Conservation (phyloP, 1,140 invertebrate genomes). For the Grapholita molesta region DNA sequence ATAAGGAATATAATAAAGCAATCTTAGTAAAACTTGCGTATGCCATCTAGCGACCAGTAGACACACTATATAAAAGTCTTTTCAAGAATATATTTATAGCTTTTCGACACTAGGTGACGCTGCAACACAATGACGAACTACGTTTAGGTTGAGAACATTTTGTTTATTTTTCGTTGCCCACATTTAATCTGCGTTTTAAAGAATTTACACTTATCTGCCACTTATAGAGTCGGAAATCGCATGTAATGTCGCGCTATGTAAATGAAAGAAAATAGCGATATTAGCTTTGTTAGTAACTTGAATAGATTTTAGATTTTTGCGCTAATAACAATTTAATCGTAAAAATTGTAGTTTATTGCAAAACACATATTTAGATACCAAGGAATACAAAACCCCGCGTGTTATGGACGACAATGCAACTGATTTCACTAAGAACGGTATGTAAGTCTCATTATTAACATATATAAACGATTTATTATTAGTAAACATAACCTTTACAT, state of each 20-base stretch:
- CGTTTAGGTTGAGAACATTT: not conserved
- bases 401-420: slow-evolving; percentile 14
- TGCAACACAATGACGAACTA: not conserved
- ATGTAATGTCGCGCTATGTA: no score
- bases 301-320: not conserved
- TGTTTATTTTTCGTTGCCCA: no score
- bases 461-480: not conserved
- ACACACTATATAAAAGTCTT: no score
- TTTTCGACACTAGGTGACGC: not conserved
- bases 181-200: no score
- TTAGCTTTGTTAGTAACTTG: not conserved
- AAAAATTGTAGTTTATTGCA: not conserved
- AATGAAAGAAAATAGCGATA: not conserved
- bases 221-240: no score
- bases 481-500: not conserved
- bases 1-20: no score
- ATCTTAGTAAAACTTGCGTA: no score
- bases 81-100: no score
- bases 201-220: no score
- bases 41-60: no score
- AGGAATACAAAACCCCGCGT: not conserved
- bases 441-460: not conserved
- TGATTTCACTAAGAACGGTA: slow-evolving; percentile 19
- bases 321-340: not conserved
- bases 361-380: not conserved